phyloP scores from a whole-genome alignment of 2,888 invertebrate species.

The Agonopterix alstromeriana region DNA sequence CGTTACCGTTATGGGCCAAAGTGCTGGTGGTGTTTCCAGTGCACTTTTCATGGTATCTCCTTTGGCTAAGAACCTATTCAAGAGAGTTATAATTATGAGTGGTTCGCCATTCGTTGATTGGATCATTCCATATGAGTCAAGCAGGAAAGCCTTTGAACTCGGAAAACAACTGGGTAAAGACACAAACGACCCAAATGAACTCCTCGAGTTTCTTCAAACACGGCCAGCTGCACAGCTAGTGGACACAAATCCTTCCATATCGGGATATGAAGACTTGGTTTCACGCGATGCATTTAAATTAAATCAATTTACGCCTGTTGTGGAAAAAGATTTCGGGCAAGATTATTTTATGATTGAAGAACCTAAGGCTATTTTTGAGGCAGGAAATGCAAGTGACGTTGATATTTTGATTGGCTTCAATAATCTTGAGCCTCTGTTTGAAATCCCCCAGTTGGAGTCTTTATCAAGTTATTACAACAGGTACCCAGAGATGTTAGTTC shows the following conservation, averaged over 20 bases:
- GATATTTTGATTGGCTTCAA: not conserved
- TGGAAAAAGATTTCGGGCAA: not conserved
- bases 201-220: constrained; percentile 27
- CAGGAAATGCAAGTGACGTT: not conserved
- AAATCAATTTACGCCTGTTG: not conserved
- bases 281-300: no score
- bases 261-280: constrained; percentile 26
- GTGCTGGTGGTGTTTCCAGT: constrained; percentile 38
- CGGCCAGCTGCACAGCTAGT: constrained; percentile 22
- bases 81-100: constrained; percentile 41
- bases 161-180: constrained; percentile 23
- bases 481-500: not conserved
- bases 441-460: not conserved
- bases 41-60: constrained; percentile 37
- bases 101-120: constrained; percentile 32
- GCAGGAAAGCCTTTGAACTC: constrained; percentile 22
- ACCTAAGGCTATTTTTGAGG: no score
- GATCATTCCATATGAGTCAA: constrained; percentile 19
- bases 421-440: not conserved
- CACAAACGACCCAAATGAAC: constrained; percentile 20
- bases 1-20: constrained; percentile 41
- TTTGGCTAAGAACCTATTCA: constrained; percentile 40
- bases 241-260: constrained; percentile 14
- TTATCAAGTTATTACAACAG: not conserved
- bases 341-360: not conserved